Evolutionary conservation across 2,888 invertebrate genomes (phyloP).

Genomic region (Drosophila acutilabella): DNA sequence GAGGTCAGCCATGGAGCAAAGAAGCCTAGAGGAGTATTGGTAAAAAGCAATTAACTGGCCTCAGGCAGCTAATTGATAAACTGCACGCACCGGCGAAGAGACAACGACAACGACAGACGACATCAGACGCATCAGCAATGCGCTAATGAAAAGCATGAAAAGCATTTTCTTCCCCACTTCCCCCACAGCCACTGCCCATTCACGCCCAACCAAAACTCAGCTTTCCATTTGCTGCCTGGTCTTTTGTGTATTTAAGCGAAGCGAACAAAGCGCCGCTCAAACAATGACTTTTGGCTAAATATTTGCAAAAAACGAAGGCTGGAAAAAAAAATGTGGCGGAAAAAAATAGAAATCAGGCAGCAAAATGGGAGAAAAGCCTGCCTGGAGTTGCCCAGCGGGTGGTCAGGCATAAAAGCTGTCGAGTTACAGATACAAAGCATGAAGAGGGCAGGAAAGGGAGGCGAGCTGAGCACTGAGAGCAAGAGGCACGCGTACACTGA

Average conservation of each 20-base stretch:
- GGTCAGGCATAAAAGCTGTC: slow-evolving; percentile 54
- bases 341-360: background rate
- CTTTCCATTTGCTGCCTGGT: background rate
- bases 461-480: too few relatives aligned
- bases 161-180: slow-evolving; percentile 19
- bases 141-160: slow-evolving; percentile 73
- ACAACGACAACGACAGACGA: background rate
- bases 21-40: slow-evolving; percentile 23
- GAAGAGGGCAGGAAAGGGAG: background rate
- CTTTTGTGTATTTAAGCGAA: slow-evolving; percentile 60
- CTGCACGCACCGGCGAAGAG: slow-evolving; percentile 60
- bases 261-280: slow-evolving; percentile 66
- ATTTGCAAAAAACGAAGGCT: slow-evolving; percentile 50
- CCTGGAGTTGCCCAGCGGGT: slow-evolving; percentile 34
- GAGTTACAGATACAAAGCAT: slow-evolving; percentile 31
- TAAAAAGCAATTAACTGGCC: slow-evolving; percentile 74
- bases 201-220: background rate
- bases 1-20: background rate
- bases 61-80: slow-evolving; percentile 72
- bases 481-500: background rate
- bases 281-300: slow-evolving; percentile 77
- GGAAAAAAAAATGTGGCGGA: background rate
- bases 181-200: background rate
- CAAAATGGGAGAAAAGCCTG: background rate
- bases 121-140: slow-evolving; percentile 59